These are phyloP conservation scores for Enteromius mattozi DNA, from an alignment of 2,797 vertebrate species.

Conservation along the genomic window DNA sequence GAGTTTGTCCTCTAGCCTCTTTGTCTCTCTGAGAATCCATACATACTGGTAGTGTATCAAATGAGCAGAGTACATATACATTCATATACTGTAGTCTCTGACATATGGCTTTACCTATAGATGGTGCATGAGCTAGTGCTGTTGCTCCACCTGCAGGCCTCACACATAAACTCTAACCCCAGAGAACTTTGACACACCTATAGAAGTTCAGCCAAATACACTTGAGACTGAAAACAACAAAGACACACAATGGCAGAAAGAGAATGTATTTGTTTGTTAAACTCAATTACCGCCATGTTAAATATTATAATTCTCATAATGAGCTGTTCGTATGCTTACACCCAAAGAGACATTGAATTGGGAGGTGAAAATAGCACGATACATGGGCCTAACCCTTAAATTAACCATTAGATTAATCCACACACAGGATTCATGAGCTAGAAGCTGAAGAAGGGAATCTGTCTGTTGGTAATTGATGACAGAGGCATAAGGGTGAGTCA, in stretches of 20 bases:
- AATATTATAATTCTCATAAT: neutral
- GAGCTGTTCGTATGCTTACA: neutral
- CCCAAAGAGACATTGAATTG: neutral
- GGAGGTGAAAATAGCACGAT: neutral
- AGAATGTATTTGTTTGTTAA: neutral
- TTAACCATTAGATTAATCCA: neutral
- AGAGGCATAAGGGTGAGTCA: slow-evolving; percentile 46
- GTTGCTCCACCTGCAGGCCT: slow-evolving; percentile 63
- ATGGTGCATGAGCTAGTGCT: slow-evolving; percentile 36
- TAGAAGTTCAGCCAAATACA: neutral
- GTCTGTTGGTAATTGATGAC: slow-evolving; percentile 45
- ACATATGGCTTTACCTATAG: neutral
- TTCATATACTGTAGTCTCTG: slow-evolving; percentile 1
- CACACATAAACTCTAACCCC: slow-evolving; percentile 26
- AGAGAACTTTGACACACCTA: slow-evolving; percentile 14
- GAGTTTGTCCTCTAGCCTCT: slow-evolving; percentile 4
- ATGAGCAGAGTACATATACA: neutral
- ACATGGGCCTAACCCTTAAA: neutral
- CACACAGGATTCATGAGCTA: neutral
- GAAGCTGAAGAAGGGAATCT: slow-evolving; percentile 24
- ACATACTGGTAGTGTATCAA: neutral
- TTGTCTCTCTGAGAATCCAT: neutral
- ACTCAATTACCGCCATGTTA: neutral
- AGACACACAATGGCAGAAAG: neutral
- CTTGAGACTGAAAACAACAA: neutral